These are phyloP conservation scores for Miichthys miiuy DNA, from an alignment of 2,797 vertebrate species.

Conservation along the genomic window DNA sequence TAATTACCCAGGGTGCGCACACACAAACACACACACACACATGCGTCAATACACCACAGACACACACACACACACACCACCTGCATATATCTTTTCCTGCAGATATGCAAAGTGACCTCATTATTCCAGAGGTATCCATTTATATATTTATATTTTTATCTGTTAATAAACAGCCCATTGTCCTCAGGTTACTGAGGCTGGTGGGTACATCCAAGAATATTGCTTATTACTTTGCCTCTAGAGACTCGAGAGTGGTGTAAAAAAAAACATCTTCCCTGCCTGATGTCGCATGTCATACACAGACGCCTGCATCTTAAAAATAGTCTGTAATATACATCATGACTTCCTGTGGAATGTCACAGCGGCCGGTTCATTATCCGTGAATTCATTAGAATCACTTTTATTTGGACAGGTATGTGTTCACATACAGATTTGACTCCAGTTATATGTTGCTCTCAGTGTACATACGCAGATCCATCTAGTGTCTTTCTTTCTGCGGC, in stretches of 20 bases:
- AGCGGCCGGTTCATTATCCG: background rate
- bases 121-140: conserved; percentile 70
- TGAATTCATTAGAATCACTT: background rate
- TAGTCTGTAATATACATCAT: background rate
- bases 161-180: conserved; percentile 71
- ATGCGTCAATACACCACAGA: background rate
- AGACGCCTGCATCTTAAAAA: conserved; percentile 10
- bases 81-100: conserved; percentile 64
- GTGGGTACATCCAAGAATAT: conserved; percentile 49
- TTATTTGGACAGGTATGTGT: too few relatives aligned
- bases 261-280: conserved; percentile 27
- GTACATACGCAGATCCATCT: too few relatives aligned
- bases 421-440: too few relatives aligned
- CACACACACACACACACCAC: conserved; percentile 37
- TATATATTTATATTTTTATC: conserved; percentile 73
- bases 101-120: conserved; percentile 79
- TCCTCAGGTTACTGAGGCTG: conserved; percentile 63
- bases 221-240: conserved; percentile 54
- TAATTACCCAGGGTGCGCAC: conserved; percentile 91
- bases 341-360: conserved; percentile 6
- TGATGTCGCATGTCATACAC: conserved; percentile 27
- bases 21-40: conserved; percentile 50
- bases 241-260: conserved; percentile 29
- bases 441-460: too few relatives aligned
- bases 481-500: too few relatives aligned